Conservation (phyloP, 2,797 vertebrate species). For the Falco naumanni region DNA sequence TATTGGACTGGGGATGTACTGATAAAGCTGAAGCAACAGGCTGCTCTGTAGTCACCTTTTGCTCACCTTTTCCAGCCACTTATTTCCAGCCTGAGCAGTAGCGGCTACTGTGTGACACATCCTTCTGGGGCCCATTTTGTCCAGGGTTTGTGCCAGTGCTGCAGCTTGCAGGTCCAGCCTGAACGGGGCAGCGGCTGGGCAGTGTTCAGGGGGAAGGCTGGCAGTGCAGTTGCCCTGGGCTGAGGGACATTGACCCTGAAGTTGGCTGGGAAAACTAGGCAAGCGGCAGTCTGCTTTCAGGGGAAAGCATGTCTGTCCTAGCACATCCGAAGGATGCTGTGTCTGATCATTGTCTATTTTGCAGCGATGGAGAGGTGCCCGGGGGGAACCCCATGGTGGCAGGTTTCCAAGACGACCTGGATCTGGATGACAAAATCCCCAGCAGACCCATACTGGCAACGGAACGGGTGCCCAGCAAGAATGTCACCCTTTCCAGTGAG, state of each 20-base stretch:
- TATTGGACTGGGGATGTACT: not conserved
- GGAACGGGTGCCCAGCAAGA: constrained; percentile 76
- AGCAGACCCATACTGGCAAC: constrained; percentile 36
- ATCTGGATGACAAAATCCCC: constrained; percentile 83
- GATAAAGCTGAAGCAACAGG: not conserved
- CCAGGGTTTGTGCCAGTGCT: not conserved
- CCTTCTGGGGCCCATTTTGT: not conserved
- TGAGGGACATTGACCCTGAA: not conserved
- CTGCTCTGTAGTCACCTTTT: not conserved
- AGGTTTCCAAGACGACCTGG: constrained; percentile 91
- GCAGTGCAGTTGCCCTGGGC: not conserved
- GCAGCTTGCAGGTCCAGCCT: not conserved
- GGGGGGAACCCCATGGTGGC: constrained; percentile 93
- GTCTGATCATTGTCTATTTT: not conserved
- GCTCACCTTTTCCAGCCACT: not conserved
- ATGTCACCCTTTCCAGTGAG: constrained; percentile 85
- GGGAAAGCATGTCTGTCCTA: not conserved
- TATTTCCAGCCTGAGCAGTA: not conserved
- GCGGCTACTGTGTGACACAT: not conserved
- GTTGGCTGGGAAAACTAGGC: not conserved
- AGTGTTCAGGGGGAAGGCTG: not conserved
- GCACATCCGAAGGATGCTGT: not conserved
- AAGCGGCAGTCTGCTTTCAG: not conserved
- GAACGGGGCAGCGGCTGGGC: not conserved
- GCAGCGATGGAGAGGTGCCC: constrained; percentile 85